Evolutionary conservation across 35 echinoderm and acorn worm species (phyloP).

Genomic region (Ophiothrix spiculata): DNA sequence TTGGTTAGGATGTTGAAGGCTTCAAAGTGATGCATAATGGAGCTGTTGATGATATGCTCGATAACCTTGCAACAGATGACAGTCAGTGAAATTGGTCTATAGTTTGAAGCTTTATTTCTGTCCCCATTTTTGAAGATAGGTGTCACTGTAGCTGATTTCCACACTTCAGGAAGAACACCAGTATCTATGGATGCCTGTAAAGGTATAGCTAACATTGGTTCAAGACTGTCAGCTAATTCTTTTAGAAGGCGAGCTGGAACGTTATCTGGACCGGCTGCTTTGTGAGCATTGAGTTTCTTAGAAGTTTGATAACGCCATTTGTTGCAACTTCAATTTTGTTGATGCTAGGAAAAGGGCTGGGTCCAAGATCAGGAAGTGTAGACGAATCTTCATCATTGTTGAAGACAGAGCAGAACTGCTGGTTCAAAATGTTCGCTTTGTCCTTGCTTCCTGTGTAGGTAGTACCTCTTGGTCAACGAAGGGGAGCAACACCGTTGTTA

Average conservation of each 20-base stretch:
- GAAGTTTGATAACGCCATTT: conserved; percentile 36
- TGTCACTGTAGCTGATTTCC: conserved; percentile 34
- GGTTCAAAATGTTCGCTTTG: conserved; percentile 45
- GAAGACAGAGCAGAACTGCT: conserved; percentile 42
- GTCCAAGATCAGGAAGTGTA: conserved; percentile 24
- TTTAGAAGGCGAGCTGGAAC: conserved; percentile 50
- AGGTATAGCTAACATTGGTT: conserved; percentile 29
- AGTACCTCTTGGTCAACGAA: conserved; percentile 24
- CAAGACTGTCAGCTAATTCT: conserved; percentile 49
- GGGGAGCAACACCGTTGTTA: conserved; percentile 47
- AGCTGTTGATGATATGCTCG: neutral
- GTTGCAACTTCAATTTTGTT: conserved; percentile 10
- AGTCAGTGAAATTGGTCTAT: conserved; percentile 16
- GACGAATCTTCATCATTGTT: conserved; percentile 37
- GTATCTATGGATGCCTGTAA: conserved; percentile 36
- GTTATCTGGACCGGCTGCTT: conserved; percentile 49
- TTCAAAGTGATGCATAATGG: conserved; percentile 19
- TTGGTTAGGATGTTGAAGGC: neutral
- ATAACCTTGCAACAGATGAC: conserved; percentile 14
- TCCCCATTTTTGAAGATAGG: too few relatives aligned
- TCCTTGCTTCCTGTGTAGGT: conserved; percentile 33
- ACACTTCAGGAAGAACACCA: conserved; percentile 27
- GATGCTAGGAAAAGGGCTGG: conserved; percentile 25
- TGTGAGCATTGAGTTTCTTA: conserved; percentile 56
- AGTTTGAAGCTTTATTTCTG: too few relatives aligned